phyloP scores from a whole-genome alignment of 2,797 vertebrate genomes.

The Ptychadena robeensis region DNA sequence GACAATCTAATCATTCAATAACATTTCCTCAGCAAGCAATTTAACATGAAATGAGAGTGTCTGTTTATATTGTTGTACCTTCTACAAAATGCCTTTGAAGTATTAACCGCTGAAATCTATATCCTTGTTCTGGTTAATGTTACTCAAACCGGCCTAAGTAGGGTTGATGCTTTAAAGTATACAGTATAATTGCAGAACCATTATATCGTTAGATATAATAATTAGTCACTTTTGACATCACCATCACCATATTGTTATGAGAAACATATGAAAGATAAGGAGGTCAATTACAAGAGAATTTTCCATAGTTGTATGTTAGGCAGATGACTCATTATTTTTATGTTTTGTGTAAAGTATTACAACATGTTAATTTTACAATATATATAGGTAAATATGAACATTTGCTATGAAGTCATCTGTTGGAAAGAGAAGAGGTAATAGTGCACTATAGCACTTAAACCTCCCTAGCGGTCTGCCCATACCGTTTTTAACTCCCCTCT shows the following conservation, averaged over 20 bases:
- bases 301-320: not conserved
- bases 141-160: not conserved
- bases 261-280: not conserved
- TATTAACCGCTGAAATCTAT: slow-evolving; percentile 29
- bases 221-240: not conserved
- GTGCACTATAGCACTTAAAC: no score
- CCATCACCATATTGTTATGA: not conserved
- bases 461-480: no score
- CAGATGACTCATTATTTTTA: not conserved
- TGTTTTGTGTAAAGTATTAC: not conserved
- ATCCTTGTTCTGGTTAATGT: slow-evolving; percentile 3
- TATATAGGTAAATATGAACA: no score
- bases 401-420: no score
- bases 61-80: slow-evolving; percentile 19
- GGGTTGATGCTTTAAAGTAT: slow-evolving; percentile 7
- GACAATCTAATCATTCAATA: slow-evolving; percentile 49
- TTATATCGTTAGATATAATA: slow-evolving; percentile 4
- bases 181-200: slow-evolving; percentile 7
- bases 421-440: no score
- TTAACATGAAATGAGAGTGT: slow-evolving; percentile 32
- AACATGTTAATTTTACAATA: not conserved
- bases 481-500: no score
- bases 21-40: slow-evolving; percentile 41
- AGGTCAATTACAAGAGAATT: not conserved
- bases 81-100: slow-evolving; percentile 47